Base-by-base conservation (phyloP, 2,888 invertebrate genomes). In the Troilus luridus region DNA sequence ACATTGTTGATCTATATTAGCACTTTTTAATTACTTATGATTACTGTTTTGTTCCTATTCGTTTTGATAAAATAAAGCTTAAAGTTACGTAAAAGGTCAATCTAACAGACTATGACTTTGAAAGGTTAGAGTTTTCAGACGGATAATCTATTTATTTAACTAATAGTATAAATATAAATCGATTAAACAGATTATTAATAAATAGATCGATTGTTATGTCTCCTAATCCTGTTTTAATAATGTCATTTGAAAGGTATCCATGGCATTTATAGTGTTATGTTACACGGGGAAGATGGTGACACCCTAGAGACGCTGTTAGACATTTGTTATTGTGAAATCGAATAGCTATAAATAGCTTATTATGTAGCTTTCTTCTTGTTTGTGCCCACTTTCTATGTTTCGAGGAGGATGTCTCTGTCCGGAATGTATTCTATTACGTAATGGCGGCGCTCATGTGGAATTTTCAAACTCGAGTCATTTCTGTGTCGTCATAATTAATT, bases 321-420 rank as follows among this genome's bases (percentile, higher is more conserved):
- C 72, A 77, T 41, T 77, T 41, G 72, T 77, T 41, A 77, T 77
- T 77, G 72, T 77, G 72, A 77, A 27, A 77, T 41, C 41, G 72
- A 77, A 27, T 27, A 41, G 14, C 72, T 77, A 27, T 77, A 77
- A 77, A 77, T 77, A 77, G 72, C 72, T 41, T 27, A 77, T 77
- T 77, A 77, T 77, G 72, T 77, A 77, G 72, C 72, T 77, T 77
- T 77, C 72, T 77, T 77, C 72, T 77, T 77, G 72, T 77, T 77
- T 77, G 27, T 77, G 6, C 10, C 72, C 17, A 19, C 72, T 77
- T 77, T 77, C 72, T 77, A 67, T 67, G 72, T 77, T 77, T 41
- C 72, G 14, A 77, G 24, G 19, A 27, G 41, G 72, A 77, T 77
- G 72, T 27, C 17, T 77, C 72, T 41, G 27, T 77, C 41, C 17